Conservation (phyloP, 2,888 invertebrate species). For the Luffia ferchaultella region DNA sequence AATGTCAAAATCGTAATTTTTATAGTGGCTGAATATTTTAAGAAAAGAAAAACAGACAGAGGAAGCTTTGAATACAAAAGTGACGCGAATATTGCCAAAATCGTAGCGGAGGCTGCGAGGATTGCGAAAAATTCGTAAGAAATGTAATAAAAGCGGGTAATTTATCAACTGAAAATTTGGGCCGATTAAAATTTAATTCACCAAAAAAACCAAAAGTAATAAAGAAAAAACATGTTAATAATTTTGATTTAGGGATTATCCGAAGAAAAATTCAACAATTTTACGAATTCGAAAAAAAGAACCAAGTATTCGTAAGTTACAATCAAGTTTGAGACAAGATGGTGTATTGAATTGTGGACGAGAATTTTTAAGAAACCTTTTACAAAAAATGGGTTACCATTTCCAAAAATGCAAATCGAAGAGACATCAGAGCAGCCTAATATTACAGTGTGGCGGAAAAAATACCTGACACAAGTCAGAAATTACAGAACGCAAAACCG, state of each 20-base stretch:
- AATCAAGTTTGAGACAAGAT: slow-evolving; percentile 6
- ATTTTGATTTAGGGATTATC: neutral
- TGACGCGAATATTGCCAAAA: too few species aligned
- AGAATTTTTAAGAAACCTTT: slow-evolving; percentile 7
- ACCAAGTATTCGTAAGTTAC: slow-evolving; percentile 4
- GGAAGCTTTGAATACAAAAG: too few species aligned
- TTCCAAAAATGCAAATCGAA: slow-evolving; percentile 10
- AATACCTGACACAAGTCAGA: slow-evolving; percentile 9
- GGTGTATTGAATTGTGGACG: slow-evolving; percentile 7
- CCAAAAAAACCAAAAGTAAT: neutral
- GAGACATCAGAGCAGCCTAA: slow-evolving; percentile 11
- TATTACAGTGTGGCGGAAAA: slow-evolving; percentile 10
- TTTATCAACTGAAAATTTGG: neutral
- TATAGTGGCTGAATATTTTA: too few species aligned
- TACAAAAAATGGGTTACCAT: slow-evolving; percentile 11
- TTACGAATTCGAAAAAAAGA: slow-evolving; percentile 3
- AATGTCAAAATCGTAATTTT: too few species aligned
- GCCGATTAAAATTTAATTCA: neutral
- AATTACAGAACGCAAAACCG: slow-evolving; percentile 10
- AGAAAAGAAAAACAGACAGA: too few species aligned
- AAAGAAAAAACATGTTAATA: neutral
- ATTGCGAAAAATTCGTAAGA: neutral
- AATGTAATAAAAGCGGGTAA: neutral
- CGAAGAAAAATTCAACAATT: neutral
- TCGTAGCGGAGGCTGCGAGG: too few species aligned